These are phyloP conservation scores for Xiphophorus maculatus DNA, from an alignment of 2,113 vertebrate species.

Conservation along the genomic window DNA sequence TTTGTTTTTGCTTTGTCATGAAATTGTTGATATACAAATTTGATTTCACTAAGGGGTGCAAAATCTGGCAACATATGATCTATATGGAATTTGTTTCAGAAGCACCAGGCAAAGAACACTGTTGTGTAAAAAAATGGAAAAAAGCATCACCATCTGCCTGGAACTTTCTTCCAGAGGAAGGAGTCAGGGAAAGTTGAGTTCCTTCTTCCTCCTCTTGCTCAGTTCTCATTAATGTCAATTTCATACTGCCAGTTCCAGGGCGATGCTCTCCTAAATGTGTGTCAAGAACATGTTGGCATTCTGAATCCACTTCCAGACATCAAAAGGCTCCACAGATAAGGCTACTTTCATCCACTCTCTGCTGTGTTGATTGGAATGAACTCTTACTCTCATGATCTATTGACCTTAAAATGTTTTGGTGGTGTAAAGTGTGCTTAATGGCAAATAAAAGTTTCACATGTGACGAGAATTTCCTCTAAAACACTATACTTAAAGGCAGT, in stretches of 20 bases:
- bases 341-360: slow-evolving; percentile 47
- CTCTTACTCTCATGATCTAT: slow-evolving; percentile 50
- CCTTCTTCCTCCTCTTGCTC: slow-evolving; percentile 52
- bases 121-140: slow-evolving; percentile 9
- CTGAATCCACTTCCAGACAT: slow-evolving; percentile 77
- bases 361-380: slow-evolving; percentile 16
- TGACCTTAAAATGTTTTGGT: slow-evolving; percentile 32
- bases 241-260: slow-evolving; percentile 69
- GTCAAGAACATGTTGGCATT: slow-evolving; percentile 59
- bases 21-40: background rate
- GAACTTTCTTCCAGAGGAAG: slow-evolving; percentile 47
- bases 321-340: slow-evolving; percentile 70
- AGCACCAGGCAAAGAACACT: slow-evolving; percentile 18
- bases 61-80: background rate
- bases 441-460: background rate
- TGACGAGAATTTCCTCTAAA: slow-evolving; percentile 21
- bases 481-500: background rate
- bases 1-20: background rate
- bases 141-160: slow-evolving; percentile 28
- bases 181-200: slow-evolving; percentile 65
- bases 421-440: background rate
- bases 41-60: background rate
- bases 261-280: slow-evolving; percentile 52
- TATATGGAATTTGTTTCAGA: background rate
- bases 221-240: slow-evolving; percentile 81